Evolutionary conservation across 2,113 vertebrate species (phyloP).

Genomic region (Chlorodrepanis virens): DNA sequence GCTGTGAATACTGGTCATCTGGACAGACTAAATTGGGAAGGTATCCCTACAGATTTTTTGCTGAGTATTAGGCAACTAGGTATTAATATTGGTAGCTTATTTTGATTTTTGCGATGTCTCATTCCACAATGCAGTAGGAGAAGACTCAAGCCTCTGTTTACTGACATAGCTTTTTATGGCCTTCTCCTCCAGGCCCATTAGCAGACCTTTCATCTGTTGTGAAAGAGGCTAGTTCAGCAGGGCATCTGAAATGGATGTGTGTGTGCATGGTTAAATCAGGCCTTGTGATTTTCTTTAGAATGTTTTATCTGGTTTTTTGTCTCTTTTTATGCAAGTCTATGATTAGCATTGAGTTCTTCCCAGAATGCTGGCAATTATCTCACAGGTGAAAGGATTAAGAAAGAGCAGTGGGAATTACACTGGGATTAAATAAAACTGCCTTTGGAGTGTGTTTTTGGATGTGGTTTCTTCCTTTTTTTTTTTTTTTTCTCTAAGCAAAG

Average conservation of each 20-base stretch:
- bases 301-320: conserved; percentile 66
- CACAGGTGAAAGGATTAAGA: conserved; percentile 76
- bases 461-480: neutral
- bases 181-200: neutral
- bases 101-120: neutral
- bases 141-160: neutral
- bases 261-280: conserved; percentile 54
- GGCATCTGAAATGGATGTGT: conserved; percentile 23
- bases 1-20: neutral
- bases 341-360: conserved; percentile 69
- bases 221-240: neutral
- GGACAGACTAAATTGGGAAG: neutral
- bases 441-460: conserved; percentile 28
- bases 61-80: neutral
- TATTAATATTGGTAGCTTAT: neutral
- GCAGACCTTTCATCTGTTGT: neutral
- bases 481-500: neutral
- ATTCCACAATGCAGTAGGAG: neutral
- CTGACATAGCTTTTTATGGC: neutral
- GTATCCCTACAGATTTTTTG: neutral
- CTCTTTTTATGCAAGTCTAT: conserved; percentile 68
- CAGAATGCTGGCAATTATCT: conserved; percentile 74
- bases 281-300: conserved; percentile 37
- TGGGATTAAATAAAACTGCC: conserved; percentile 65
- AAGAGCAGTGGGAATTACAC: conserved; percentile 61